A percentile compares a stretch with the other conserved stretches of the same genome.
Conservation (phyloP, 2,113 vertebrate genomes). For the Tauraco erythrolophus region DNA sequence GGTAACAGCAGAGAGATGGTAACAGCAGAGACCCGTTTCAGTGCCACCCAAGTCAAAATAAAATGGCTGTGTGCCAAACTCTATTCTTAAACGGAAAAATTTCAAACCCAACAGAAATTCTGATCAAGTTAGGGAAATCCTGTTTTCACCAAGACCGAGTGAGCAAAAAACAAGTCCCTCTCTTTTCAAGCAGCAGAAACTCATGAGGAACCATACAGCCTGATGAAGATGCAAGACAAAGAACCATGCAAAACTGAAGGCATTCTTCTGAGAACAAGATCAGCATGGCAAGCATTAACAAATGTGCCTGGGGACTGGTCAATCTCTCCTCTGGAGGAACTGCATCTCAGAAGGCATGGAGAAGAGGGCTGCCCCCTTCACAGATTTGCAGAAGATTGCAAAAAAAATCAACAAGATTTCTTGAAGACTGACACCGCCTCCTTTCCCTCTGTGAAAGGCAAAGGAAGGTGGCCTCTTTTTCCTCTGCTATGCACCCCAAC, state of each 20-base stretch:
- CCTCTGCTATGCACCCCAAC: not conserved
- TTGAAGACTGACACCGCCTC: not conserved
- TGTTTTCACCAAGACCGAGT: not conserved
- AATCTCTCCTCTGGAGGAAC: not conserved
- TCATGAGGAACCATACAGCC: rapidly evolving
- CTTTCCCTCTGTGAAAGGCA: not conserved
- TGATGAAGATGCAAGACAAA: not conserved
- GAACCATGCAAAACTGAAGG: not conserved
- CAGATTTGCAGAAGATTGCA: not conserved
- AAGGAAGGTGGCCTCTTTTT: not conserved
- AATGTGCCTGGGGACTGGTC: not conserved
- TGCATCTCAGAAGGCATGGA: rapidly evolving
- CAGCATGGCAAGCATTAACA: not conserved
- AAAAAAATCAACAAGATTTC: not conserved
- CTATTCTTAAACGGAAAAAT: not conserved
- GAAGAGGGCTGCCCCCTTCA: not conserved
- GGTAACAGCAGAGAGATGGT: too few species aligned
- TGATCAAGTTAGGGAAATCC: not conserved
- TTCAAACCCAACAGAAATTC: not conserved
- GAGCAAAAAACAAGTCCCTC: not conserved
- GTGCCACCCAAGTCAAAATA: not conserved
- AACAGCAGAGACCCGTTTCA: not conserved
- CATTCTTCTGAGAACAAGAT: not conserved
- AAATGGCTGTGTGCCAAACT: not conserved
- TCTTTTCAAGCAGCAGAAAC: not conserved